phyloP scores from a whole-genome alignment of 2,888 invertebrate species.

The Polydrusus pterygomalis region DNA sequence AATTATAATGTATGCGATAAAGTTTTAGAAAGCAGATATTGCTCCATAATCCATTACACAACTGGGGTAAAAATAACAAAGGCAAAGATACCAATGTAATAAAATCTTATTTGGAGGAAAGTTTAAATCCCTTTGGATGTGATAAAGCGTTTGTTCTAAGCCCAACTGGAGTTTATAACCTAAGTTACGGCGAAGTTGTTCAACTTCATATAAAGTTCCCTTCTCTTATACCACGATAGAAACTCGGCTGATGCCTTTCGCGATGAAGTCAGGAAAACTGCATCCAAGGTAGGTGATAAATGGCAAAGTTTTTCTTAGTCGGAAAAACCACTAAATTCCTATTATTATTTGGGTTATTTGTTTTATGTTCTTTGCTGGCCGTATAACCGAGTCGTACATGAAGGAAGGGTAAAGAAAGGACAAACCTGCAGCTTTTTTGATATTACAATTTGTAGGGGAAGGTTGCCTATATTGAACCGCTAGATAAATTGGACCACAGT shows the following conservation, averaged over 20 bases:
- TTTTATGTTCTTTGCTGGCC: not conserved
- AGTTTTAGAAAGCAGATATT: too few relatives aligned
- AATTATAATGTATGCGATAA: too few relatives aligned
- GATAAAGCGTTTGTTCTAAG: conserved; percentile 6
- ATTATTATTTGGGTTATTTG: not conserved
- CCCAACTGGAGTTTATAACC: not conserved
- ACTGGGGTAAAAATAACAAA: not conserved
- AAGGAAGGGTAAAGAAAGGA: too few relatives aligned
- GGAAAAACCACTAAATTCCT: not conserved
- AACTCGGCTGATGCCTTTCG: not conserved
- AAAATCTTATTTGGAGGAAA: not conserved
- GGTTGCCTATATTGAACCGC: too few relatives aligned
- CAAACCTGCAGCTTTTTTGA: too few relatives aligned
- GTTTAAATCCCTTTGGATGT: not conserved
- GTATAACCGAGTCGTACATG: too few relatives aligned
- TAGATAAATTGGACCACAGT: too few relatives aligned
- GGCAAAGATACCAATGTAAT: not conserved
- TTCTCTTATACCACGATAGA: not conserved
- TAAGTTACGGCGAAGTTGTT: not conserved
- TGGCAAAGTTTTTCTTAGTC: not conserved
- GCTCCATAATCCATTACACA: not conserved
- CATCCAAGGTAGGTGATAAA: not conserved
- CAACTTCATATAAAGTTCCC: conserved; percentile 9
- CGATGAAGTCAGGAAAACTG: not conserved
- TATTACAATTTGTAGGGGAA: too few relatives aligned